Conservation (phyloP, 2,888 invertebrate genomes). For the Clitarchus hookeri region DNA sequence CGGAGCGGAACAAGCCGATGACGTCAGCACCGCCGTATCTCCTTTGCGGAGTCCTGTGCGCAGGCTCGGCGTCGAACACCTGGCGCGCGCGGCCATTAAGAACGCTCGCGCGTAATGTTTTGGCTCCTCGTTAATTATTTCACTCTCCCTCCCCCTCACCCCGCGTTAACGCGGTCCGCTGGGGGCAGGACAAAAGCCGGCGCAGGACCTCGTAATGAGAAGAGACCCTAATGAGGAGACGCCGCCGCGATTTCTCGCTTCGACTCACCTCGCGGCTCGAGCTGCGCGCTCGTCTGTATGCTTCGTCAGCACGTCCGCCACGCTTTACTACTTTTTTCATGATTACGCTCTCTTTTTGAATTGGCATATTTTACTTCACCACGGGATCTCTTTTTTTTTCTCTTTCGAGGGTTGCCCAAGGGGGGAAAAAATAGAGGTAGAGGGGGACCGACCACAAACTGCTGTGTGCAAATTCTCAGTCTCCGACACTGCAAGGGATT, state of each 20-base stretch:
- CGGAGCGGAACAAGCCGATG: background rate
- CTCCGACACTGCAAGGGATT: background rate
- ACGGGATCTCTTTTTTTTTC: no score
- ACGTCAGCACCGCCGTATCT: background rate
- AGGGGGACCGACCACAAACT: background rate
- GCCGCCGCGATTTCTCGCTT: background rate
- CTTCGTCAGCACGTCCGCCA: background rate
- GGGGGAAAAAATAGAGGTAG: background rate
- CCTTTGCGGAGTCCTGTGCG: background rate
- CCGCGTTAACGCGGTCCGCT: background rate
- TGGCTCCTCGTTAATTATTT: background rate
- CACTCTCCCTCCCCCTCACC: background rate
- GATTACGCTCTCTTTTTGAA: background rate
- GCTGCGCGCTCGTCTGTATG: background rate
- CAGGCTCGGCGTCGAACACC: no score
- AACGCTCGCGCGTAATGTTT: background rate
- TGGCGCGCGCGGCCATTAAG: background rate
- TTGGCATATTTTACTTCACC: constrained; percentile 5
- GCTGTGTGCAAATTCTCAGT: background rate
- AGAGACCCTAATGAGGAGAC: background rate
- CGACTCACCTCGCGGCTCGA: background rate
- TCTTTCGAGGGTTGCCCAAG: no score
- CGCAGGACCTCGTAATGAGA: background rate
- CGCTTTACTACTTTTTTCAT: no score
- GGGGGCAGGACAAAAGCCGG: background rate